Percentiles rank a stretch among this genome's conserved stretches.
These are phyloP conservation scores for Gulo gulo DNA, from an alignment of 2,113 vertebrate genomes.

Conservation along the genomic window DNA sequence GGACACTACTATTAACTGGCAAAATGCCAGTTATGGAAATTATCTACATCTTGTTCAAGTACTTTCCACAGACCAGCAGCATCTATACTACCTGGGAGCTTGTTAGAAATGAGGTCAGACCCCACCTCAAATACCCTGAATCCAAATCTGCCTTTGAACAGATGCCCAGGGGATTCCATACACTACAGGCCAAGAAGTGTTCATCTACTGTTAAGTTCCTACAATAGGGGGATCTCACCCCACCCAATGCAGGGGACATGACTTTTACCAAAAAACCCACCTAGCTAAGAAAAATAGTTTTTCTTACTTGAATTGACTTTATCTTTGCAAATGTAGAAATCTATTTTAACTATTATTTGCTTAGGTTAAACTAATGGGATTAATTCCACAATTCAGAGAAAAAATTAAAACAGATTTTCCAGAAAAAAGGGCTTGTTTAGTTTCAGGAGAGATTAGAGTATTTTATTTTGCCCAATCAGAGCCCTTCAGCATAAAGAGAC, in stretches of 20 bases:
- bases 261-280: neutral
- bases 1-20: neutral
- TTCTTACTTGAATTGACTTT: neutral
- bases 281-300: neutral
- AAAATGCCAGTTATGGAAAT: neutral
- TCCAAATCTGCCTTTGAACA: neutral
- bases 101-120: neutral
- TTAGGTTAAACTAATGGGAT: constrained; percentile 13
- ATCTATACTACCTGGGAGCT: neutral
- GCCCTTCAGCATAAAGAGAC: constrained; percentile 89
- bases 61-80: neutral
- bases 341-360: neutral
- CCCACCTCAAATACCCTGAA: neutral
- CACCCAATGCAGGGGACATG: neutral
- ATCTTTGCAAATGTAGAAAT: neutral
- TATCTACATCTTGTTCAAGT: neutral
- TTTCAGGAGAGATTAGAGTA: constrained; percentile 85
- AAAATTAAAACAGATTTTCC: constrained; percentile 65
- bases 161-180: neutral
- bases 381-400: constrained; percentile 31
- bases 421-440: constrained; percentile 71
- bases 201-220: neutral
- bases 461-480: constrained; percentile 90
- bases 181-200: neutral
- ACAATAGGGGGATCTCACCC: neutral